Percentiles rank a stretch among this genome's conserved stretches.
Conservation (phyloP, 2,797 vertebrate genomes). For the Coluber constrictor region DNA sequence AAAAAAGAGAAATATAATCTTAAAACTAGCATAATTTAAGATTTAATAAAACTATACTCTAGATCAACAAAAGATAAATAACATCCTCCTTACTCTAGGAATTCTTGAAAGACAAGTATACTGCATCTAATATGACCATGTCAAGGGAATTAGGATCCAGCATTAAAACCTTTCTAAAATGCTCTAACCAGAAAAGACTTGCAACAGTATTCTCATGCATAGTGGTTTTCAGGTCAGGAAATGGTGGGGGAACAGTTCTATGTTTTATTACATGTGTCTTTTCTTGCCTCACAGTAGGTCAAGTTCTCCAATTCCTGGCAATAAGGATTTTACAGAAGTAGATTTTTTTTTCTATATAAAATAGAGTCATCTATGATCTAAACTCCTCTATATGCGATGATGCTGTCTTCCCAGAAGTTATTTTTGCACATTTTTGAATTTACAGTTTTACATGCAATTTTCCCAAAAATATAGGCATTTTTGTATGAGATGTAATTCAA, state of each 20-base stretch:
- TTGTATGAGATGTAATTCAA: background rate
- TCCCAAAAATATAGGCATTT: background rate
- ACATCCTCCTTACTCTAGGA: background rate
- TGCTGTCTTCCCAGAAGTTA: background rate
- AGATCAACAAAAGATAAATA: background rate
- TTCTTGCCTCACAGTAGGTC: background rate
- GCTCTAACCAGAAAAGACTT: background rate
- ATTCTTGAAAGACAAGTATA: background rate
- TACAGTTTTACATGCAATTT: background rate
- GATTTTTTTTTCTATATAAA: background rate
- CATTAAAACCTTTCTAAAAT: background rate
- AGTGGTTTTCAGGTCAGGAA: background rate
- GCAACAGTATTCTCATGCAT: background rate
- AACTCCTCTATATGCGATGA: background rate
- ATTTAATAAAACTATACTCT: background rate
- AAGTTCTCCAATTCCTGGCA: background rate
- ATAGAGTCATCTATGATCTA: background rate
- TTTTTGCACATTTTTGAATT: background rate
- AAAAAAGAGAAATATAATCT: background rate
- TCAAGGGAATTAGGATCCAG: conserved; percentile 39
- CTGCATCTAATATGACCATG: conserved; percentile 17
- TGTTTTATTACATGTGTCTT: background rate
- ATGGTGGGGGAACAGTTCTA: background rate
- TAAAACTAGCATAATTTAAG: background rate
- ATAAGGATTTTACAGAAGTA: background rate